A percentile compares a stretch with the other conserved stretches of the same genome.
Conservation (phyloP, 2,888 invertebrate species). For the Allacma fusca region DNA sequence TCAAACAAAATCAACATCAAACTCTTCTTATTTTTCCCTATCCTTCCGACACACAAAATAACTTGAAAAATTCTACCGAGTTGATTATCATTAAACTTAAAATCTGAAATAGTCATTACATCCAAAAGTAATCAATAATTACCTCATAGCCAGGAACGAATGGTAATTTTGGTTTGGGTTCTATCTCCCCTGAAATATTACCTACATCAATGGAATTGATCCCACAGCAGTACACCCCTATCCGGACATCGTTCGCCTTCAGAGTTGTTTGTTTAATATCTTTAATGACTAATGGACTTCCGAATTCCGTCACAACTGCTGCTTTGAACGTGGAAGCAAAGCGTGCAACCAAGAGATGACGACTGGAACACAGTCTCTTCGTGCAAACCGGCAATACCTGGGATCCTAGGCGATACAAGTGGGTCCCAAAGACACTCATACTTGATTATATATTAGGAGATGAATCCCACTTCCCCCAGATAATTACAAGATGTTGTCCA, state of each 20-base stretch:
- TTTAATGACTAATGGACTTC: conserved; percentile 68
- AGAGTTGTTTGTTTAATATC: conserved; percentile 65
- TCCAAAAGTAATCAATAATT: conserved; percentile 6
- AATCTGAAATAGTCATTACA: no score
- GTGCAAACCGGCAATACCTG: no score
- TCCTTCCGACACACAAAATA: background rate
- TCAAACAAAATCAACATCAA: no score
- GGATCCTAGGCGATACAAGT: no score
- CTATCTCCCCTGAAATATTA: conserved; percentile 67
- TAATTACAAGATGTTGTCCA: no score
- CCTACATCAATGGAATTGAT: conserved; percentile 73
- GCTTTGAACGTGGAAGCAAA: conserved; percentile 64
- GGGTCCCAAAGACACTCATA: no score
- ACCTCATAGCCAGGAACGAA: conserved; percentile 73
- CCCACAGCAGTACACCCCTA: conserved; percentile 72
- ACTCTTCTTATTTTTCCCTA: no score
- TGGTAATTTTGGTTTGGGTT: conserved; percentile 67
- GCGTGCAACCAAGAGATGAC: no score
- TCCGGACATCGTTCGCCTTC: conserved; percentile 68
- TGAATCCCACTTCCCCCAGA: no score
- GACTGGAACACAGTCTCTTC: no score
- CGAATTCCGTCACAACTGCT: conserved; percentile 68
- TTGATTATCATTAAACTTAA: no score
- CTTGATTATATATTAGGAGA: no score
- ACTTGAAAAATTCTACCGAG: background rate